Conservation (phyloP, 2,888 invertebrate genomes). For the Nebria brevicollis region DNA sequence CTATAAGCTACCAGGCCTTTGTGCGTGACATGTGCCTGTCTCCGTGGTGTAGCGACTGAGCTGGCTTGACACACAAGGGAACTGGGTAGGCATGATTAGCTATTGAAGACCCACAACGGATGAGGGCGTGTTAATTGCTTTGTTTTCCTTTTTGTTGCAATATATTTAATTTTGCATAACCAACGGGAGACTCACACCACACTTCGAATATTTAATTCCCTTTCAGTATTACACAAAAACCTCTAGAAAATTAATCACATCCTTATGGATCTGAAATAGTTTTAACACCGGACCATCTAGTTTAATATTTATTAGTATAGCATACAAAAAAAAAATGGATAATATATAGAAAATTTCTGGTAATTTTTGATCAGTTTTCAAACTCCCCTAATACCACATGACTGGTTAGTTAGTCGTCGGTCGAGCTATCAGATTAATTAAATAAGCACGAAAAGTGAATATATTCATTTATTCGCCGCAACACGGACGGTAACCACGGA, state of each 20-base stretch:
- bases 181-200: not conserved
- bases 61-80: slow-evolving; percentile 10
- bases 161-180: not conserved
- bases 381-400: not conserved
- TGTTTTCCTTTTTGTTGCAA: slow-evolving; percentile 32
- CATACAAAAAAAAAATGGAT: too few species aligned
- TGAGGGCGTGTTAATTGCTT: slow-evolving; percentile 44
- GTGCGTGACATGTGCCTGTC: slow-evolving; percentile 10
- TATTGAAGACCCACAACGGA: slow-evolving; percentile 35
- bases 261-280: too few species aligned
- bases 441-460: slow-evolving; percentile 14
- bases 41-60: slow-evolving; percentile 13
- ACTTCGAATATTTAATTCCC: not conserved
- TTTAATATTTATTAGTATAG: too few species aligned
- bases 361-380: not conserved
- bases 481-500: not conserved
- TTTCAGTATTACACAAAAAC: not conserved
- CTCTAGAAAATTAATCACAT: not conserved
- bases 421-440: slow-evolving; percentile 13
- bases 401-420: not conserved
- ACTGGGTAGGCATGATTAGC: slow-evolving; percentile 36
- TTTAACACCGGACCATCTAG: too few species aligned
- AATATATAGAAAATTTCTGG: not conserved
- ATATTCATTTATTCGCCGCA: not conserved
- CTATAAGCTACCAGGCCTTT: slow-evolving; percentile 10